Evolutionary conservation across 2,888 invertebrate species (phyloP).

Genomic region (Homarus gammarus): DNA sequence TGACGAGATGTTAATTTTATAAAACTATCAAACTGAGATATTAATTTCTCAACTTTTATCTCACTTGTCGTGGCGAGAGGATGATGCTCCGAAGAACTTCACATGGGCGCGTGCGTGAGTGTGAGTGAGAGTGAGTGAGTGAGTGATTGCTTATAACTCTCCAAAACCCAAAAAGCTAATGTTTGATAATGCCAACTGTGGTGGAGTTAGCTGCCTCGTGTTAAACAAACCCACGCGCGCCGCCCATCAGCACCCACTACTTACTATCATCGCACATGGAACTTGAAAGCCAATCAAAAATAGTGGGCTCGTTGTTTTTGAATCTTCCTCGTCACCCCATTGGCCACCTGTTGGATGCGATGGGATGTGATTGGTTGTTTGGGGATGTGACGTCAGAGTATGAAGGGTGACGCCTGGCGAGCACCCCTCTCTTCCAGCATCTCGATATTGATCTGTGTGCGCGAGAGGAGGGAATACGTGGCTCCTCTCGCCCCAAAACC

Average conservation of each 20-base stretch:
- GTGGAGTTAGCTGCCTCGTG: neutral
- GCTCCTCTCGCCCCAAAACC: slow-evolving; percentile 40
- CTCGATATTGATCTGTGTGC: slow-evolving; percentile 64
- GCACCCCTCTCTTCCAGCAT: slow-evolving; percentile 61
- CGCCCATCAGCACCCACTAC: neutral
- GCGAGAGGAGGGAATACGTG: slow-evolving; percentile 53
- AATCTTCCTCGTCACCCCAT: slow-evolving; percentile 30
- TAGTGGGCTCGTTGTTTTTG: slow-evolving; percentile 35
- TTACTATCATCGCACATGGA: slow-evolving; percentile 45
- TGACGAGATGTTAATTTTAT: too few species aligned
- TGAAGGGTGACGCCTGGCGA: slow-evolving; percentile 57
- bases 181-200: neutral
- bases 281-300: slow-evolving; percentile 31
- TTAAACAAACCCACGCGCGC: neutral
- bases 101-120: too few species aligned
- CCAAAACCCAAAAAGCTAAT: neutral
- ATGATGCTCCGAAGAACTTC: too few species aligned
- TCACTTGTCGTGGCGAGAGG: too few species aligned
- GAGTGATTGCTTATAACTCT: neutral
- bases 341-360: slow-evolving; percentile 36
- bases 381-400: slow-evolving; percentile 51
- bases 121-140: too few species aligned
- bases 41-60: too few species aligned
- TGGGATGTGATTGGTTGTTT: slow-evolving; percentile 32
- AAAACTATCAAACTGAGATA: too few species aligned